Conservation (phyloP, 2,113 vertebrate genomes). For the Prochilodus magdalenae region DNA sequence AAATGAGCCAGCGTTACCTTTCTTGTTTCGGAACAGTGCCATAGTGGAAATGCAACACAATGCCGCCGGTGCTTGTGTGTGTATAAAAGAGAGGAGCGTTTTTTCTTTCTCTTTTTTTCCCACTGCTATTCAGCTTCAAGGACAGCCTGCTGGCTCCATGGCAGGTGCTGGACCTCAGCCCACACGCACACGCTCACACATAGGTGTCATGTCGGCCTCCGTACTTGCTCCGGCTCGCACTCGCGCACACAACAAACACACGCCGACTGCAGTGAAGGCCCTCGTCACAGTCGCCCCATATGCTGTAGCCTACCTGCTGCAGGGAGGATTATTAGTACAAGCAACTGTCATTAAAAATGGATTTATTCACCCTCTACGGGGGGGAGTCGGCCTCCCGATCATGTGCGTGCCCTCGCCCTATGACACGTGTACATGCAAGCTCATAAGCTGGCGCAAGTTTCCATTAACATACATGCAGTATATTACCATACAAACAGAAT, state of each 20-base stretch:
- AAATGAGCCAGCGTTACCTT: background rate
- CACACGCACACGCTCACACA: conserved; percentile 23
- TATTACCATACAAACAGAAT: too few species aligned
- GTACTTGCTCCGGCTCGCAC: background rate
- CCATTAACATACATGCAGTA: too few species aligned
- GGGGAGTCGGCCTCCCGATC: conserved; percentile 36
- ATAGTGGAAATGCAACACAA: conserved; percentile 22
- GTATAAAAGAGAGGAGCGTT: conserved; percentile 8
- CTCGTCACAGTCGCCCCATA: conserved; percentile 68
- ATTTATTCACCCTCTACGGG: conserved; percentile 59
- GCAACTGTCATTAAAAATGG: conserved; percentile 67
- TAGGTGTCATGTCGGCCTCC: background rate
- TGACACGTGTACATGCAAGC: conserved; percentile 16
- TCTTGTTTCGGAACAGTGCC: background rate
- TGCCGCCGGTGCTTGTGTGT: conserved; percentile 17
- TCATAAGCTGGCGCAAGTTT: background rate
- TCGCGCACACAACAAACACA: conserved; percentile 25
- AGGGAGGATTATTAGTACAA: conserved; percentile 62
- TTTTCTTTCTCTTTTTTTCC: background rate
- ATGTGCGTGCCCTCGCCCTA: conserved; percentile 35
- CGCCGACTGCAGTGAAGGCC: conserved; percentile 63
- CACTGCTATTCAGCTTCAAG: conserved; percentile 35
- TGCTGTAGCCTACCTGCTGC: conserved; percentile 68
- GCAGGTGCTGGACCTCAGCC: conserved; percentile 44
- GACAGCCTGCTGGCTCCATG: conserved; percentile 34